Evolutionary conservation across 2,888 invertebrate species (phyloP).

Genomic region (Deroplatys truncata): DNA sequence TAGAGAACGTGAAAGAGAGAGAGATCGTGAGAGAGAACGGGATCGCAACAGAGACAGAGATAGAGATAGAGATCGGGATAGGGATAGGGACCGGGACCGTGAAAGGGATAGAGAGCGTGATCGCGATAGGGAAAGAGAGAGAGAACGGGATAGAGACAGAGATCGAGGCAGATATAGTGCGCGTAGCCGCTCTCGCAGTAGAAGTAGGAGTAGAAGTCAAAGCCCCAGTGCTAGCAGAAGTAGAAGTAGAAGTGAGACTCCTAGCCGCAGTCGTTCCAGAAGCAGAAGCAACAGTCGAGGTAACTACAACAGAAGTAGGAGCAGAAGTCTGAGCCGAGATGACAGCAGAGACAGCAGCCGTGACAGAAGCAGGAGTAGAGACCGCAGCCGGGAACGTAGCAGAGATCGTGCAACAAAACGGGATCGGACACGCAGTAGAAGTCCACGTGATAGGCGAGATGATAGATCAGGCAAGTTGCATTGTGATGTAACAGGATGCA

Average conservation of each 20-base stretch:
- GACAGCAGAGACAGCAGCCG: not conserved
- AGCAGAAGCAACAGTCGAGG: not conserved
- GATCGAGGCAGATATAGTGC: slow-evolving; percentile 15
- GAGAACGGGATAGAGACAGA: slow-evolving; percentile 10
- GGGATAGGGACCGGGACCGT: not conserved
- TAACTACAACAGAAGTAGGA: not conserved
- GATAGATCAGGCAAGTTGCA: slow-evolving; percentile 27
- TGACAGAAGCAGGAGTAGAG: not conserved
- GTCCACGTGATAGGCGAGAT: slow-evolving; percentile 24
- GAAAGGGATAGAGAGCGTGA: too few species aligned
- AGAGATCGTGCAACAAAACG: slow-evolving; percentile 13
- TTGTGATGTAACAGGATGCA: too few species aligned
- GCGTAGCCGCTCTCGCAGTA: not conserved
- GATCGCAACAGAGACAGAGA: not conserved
- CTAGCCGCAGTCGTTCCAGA: not conserved
- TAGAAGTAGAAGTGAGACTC: not conserved
- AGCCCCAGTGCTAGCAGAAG: slow-evolving; percentile 7
- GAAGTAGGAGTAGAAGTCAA: slow-evolving; percentile 5
- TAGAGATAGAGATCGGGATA: not conserved
- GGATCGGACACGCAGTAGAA: slow-evolving; percentile 19
- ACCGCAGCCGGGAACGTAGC: slow-evolving; percentile 20
- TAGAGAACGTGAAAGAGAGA: not conserved
- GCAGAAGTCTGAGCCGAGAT: not conserved
- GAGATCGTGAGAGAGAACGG: not conserved
- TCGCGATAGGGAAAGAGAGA: not conserved